Evolutionary conservation across 2,888 invertebrate species (phyloP), one percentile per base, ranked within the genome.

Genomic region (Beris chalybata): DNA sequence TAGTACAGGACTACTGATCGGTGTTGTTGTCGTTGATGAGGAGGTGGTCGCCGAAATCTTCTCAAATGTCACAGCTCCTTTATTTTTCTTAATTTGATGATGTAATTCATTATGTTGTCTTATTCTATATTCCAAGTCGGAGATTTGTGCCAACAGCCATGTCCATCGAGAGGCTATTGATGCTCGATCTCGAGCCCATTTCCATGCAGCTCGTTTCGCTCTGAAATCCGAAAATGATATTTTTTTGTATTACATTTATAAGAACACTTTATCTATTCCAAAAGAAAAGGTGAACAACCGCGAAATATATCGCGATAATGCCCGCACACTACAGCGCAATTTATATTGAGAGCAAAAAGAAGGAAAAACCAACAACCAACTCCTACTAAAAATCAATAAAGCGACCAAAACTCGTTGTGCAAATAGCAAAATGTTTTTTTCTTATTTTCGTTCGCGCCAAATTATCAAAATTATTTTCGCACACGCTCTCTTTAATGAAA

Each of bases 81-180:
- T 90, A 67, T 82, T 80, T 54, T 83, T 78, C 57, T 87, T 82
- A 66, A 87, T 80, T 79, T 89, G 88, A 73, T 85, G 85, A 75
- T 90, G 89, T 66, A 93, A 82, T 69, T 95, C 95, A 73, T 85
- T 89, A 78, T 94, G 91, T 79, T 95, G 93, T 0, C 94, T 86
- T 73, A 95, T 94, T 77, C 90, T 89, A 80, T 93, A 93, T 77
- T 95, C 95, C 76, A 96, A 82, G 82, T 96, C 96, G 43, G 92
- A 89, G 61, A 96, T 90, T 80, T 95, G 95, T n/a, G 93, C 90
- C 73, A 93, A 90, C 22, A 96, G 83, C 95, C 95, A 96, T 64
- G 91, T 89, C 94, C 95, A 95, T 55, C 93, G 87, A 4, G 91
- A 85, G 1, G 93, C 94, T 57, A 95, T 87, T 29, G 89, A 87